A percentile compares a stretch with the other conserved stretches of the same genome.
Conservation (phyloP, 2,113 vertebrate species). For the Megaleporinus macrocephalus region DNA sequence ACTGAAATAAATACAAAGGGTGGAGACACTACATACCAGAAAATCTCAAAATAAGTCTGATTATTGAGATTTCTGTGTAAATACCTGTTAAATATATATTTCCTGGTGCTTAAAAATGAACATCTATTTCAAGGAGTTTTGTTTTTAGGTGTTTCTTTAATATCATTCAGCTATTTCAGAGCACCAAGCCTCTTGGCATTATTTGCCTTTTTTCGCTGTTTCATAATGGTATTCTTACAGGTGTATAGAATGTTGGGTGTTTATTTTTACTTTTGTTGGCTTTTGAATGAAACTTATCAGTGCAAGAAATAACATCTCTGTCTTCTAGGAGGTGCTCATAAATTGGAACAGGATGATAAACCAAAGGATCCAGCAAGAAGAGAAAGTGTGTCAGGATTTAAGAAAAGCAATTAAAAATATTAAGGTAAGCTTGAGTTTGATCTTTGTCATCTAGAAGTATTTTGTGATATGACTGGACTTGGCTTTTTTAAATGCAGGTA, state of each 20-base stretch:
- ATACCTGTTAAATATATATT: too few relatives aligned
- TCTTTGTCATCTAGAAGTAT: background rate
- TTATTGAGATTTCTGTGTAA: too few relatives aligned
- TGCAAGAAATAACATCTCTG: background rate
- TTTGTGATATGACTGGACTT: background rate
- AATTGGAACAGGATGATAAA: background rate
- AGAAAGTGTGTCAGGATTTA: conserved; percentile 1
- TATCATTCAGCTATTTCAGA: too few relatives aligned
- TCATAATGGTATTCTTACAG: background rate
- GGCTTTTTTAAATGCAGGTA: background rate
- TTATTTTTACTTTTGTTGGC: background rate
- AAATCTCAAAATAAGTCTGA: too few relatives aligned
- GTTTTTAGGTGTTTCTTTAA: too few relatives aligned
- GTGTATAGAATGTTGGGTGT: background rate
- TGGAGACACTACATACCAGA: too few relatives aligned
- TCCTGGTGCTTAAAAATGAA: too few relatives aligned
- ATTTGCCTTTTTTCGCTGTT: background rate
- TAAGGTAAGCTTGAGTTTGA: background rate
- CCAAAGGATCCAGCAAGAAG: conserved; percentile 8
- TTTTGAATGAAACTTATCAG: background rate
- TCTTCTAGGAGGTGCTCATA: background rate
- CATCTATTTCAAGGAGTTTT: too few relatives aligned
- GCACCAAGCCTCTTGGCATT: background rate
- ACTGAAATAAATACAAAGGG: too few relatives aligned
- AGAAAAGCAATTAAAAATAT: conserved; percentile 4